Base-by-base conservation (phyloP, 2,888 invertebrate genomes). In the Aricia artaxerxes region DNA sequence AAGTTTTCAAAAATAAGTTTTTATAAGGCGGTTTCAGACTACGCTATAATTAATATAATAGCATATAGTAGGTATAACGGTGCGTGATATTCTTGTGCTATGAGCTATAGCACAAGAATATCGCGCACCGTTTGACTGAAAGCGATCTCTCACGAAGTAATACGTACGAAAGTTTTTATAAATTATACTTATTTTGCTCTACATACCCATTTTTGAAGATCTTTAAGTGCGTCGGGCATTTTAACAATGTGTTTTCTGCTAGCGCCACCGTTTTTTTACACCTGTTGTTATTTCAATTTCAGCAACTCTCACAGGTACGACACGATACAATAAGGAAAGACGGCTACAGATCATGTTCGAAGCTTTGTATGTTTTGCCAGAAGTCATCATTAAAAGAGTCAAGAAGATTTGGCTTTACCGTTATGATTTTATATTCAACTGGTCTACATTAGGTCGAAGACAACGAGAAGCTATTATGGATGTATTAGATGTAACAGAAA, bases 381-480 rank as follows among this genome's bases (percentile, higher is more conserved):
- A 64, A 64, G 11, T 64, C 3, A 64, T 64, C 11, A 64, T 85
- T 57, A 85, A 88, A 4, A 87, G 86, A 61, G 82, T 89, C 89
- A 82, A 87, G 87, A 85, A 11, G 13, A 44, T 75, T 61, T 75
- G 75, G 75, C 75, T 75, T 75, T 75, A 75, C 44, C 40, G 44
- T 49, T 5, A 75, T 35, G 77, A 57, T 35, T 57, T 77, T 77
- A 49, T 24, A 49, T 75, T n/a, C 24, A 64, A 31, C 64, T 31
- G 64, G 64, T 64, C 64, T 31, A 4, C 64, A 11, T 2, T 64
- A 64, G 31, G 31, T 31, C 64, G 31, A 31, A 64, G 64, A 2
- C 64, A 31, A 64, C 31, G 6, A 31, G 4, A 64, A 2, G 64
- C 64, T 31, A 1, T 64, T 31, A 31, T 11, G 9, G 11, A 11